Percentiles rank a stretch among this genome's conserved stretches.
Evolutionary conservation across 92 coral and sea anemone species (phyloP).

Genomic region (Porites lobata): DNA sequence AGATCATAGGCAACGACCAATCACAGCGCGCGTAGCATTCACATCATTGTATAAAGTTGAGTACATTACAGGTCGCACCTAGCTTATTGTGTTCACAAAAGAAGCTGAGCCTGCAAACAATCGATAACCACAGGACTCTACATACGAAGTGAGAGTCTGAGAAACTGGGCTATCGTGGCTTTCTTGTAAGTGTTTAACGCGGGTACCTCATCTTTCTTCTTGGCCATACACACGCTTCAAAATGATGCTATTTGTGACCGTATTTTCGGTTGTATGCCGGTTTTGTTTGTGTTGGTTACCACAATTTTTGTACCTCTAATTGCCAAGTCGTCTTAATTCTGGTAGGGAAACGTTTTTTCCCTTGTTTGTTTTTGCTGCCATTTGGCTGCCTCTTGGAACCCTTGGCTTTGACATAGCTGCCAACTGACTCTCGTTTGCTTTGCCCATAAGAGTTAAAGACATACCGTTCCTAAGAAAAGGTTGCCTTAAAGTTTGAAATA

Average conservation of each 20-base stretch:
- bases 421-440: conserved; percentile 26
- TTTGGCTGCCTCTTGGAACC: conserved; percentile 17
- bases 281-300: conserved; percentile 24
- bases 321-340: conserved; percentile 2
- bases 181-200: neutral
- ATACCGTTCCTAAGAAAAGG: conserved; percentile 45
- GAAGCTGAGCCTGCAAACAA: conserved; percentile 51
- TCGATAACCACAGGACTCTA: conserved; percentile 46
- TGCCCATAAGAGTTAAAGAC: conserved; percentile 24
- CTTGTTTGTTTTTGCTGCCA: neutral
- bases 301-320: conserved; percentile 15
- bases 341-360: neutral
- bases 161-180: neutral
- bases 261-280: conserved; percentile 21
- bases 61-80: conserved; percentile 21
- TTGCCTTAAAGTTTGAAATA: conserved; percentile 65
- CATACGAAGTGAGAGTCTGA: conserved; percentile 3
- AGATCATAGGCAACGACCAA: no score
- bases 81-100: conserved; percentile 24
- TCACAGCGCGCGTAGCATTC: no score
- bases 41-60: no score
- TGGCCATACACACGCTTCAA: conserved; percentile 31
- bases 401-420: conserved; percentile 21
- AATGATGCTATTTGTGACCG: conserved; percentile 56
- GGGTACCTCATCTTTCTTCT: conserved; percentile 21